phyloP scores from a whole-genome alignment of 2,113 vertebrate genomes.

The Motacilla alba region DNA sequence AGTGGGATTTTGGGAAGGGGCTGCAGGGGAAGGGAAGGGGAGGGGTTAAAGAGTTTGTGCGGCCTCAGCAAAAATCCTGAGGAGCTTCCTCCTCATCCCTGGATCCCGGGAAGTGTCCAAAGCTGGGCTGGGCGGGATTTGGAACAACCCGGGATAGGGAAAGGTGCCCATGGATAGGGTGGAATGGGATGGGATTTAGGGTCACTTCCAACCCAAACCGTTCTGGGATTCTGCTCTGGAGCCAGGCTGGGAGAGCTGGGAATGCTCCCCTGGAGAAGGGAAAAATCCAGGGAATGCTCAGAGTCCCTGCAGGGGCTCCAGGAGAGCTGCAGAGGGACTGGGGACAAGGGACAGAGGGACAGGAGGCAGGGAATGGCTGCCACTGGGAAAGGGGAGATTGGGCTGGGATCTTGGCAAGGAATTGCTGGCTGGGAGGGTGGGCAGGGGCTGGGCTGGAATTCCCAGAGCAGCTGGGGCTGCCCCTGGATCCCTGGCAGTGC shows the following conservation, averaged over 20 bases:
- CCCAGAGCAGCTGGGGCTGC: neutral
- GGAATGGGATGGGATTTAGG: neutral
- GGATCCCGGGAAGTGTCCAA: neutral
- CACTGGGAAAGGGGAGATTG: neutral
- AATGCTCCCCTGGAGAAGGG: neutral
- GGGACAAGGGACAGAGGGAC: neutral
- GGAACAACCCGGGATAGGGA: accelerated
- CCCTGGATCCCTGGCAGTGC: neutral
- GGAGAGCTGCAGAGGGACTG: neutral
- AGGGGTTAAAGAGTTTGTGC: neutral
- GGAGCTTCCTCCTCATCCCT: neutral
- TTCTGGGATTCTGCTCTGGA: neutral
- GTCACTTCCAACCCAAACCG: accelerated
- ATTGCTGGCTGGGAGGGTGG: neutral
- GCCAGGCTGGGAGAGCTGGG: neutral
- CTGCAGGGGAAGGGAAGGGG: neutral
- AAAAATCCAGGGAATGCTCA: neutral
- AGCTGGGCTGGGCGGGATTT: accelerated
- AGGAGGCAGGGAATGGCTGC: neutral
- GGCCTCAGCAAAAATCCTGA: neutral
- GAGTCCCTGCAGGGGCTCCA: neutral
- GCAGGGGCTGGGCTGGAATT: neutral
- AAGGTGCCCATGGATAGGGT: neutral
- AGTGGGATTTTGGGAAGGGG: neutral
- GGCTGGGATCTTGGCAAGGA: neutral